These are phyloP conservation scores for Corydoras sp. DNA, from an alignment of 2,113 vertebrate species.

Conservation along the genomic window DNA sequence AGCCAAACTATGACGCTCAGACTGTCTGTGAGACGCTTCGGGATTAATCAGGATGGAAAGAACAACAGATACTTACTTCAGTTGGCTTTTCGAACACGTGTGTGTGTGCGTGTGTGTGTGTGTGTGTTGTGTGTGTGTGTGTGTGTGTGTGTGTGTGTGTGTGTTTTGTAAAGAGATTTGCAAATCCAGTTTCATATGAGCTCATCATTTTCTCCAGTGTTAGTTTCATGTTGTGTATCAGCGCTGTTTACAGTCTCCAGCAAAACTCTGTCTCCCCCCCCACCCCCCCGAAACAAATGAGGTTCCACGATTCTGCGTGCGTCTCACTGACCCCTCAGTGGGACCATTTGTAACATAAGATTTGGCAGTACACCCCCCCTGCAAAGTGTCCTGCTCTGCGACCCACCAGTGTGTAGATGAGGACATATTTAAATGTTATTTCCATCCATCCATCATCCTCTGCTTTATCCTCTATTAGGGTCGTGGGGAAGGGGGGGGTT, in stretches of 20 bases:
- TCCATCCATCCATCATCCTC: no score
- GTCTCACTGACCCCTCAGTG: neutral
- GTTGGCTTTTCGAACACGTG: slow-evolving; percentile 15
- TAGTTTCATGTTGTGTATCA: neutral
- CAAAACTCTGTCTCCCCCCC: no score
- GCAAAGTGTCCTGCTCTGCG: no score
- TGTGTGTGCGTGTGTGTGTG: slow-evolving; percentile 5
- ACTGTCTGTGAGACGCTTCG: slow-evolving; percentile 18
- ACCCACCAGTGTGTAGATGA: no score
- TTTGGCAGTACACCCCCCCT: neutral
- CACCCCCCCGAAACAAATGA: no score
- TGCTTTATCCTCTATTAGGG: no score
- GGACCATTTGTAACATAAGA: neutral
- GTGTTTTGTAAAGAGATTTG: no score
- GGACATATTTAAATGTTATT: no score
- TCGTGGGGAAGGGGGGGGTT: no score
- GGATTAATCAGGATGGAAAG: slow-evolving; percentile 5
- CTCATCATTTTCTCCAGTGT: neutral
- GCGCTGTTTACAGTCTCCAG: no score
- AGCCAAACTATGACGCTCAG: slow-evolving; percentile 32
- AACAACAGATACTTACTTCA: neutral
- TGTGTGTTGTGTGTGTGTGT: neutral
- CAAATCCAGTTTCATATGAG: neutral
- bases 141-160: no score
- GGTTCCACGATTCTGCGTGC: neutral